Percentiles rank a stretch among this genome's conserved stretches.
These are phyloP conservation scores for Tetramorium simillimum DNA, from an alignment of 1,140 invertebrate species.

Conservation along the genomic window DNA sequence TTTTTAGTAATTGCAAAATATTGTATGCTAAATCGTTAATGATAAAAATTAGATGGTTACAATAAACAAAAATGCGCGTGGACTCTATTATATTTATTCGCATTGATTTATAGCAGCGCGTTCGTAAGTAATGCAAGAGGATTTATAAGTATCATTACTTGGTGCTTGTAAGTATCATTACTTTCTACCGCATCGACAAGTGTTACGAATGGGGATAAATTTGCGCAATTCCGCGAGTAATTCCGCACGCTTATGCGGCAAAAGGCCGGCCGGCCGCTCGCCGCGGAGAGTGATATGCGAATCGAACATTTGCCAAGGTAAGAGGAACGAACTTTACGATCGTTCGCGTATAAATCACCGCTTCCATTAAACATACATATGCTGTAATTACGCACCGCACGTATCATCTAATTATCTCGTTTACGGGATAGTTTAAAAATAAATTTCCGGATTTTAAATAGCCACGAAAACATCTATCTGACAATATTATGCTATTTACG, in stretches of 20 bases:
- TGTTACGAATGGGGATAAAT: slow-evolving; percentile 56
- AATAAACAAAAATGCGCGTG: background rate
- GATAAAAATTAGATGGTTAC: background rate
- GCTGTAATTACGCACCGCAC: background rate
- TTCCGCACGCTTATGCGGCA: slow-evolving; percentile 21
- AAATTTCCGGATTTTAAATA: slow-evolving; percentile 3
- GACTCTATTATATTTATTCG: slow-evolving; percentile 4
- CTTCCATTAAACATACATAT: background rate
- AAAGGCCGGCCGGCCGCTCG: background rate
- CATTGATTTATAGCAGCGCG: background rate
- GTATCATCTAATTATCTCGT: background rate
- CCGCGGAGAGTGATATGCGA: slow-evolving; percentile 22
- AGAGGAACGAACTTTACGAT: slow-evolving; percentile 39
- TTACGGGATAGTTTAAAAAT: slow-evolving; percentile 37
- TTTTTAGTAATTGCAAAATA: background rate
- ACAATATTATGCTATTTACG: slow-evolving; percentile 9
- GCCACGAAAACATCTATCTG: background rate
- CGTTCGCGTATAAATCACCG: slow-evolving; percentile 32
- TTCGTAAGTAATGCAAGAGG: slow-evolving; percentile 7
- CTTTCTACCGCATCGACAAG: slow-evolving; percentile 34
- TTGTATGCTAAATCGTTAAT: background rate
- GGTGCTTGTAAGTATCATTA: slow-evolving; percentile 39
- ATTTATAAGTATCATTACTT: slow-evolving; percentile 42
- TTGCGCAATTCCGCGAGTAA: slow-evolving; percentile 34
- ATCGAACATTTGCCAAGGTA: slow-evolving; percentile 29